Evolutionary conservation across 2,113 vertebrate genomes (phyloP), one percentile per base, ranked within the genome.

Genomic region (Protomyctophum bolini): DNA sequence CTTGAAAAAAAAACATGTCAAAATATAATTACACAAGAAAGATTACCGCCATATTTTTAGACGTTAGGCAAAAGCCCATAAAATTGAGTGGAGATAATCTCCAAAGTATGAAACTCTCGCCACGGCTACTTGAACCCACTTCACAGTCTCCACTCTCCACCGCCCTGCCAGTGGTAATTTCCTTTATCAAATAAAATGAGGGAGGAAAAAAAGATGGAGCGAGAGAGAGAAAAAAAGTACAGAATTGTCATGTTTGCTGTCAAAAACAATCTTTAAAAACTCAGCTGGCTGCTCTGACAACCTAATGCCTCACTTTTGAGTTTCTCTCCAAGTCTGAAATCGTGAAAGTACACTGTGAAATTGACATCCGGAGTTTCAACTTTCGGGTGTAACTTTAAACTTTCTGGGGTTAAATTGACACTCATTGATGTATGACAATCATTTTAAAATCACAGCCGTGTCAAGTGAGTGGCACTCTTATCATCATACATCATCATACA

Each of bases 21-120:
- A 29, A 58, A 29, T 10, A 58, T 58, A 58, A 58, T 58, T 58
- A 28, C 21, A 8, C 8, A 9, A 28, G 57, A 58, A 33, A 29
- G 57, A 58, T 58, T 58, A 58, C 15, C 57, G 29, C 57, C 28
- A 28, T 33, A 58, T 58, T 58, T 58, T 58, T 58, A 58, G 57
- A 58, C 57, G 10, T 58, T 10, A 9, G 14, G 21, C 57, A 33
- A 58, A 29, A 29, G 57, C 57, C 21, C 57, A 8, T 58, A 10
- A 58, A 58, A 58, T 58, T 58, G 57, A 58, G 57, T 8, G 15
- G 21, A 58, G 57, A 58, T 58, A 58, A 58, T 58, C 57, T 58
- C 57, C 57, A 29, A 58, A 58, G 57, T 58, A 14, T 58, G 29
- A 10, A 15, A 58, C 21, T 10, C 28, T 8, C 10, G 6, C 8